Evolutionary conservation across 2,797 vertebrate species (phyloP), one percentile per base, ranked within the genome.

Genomic region (Spea hammondii): DNA sequence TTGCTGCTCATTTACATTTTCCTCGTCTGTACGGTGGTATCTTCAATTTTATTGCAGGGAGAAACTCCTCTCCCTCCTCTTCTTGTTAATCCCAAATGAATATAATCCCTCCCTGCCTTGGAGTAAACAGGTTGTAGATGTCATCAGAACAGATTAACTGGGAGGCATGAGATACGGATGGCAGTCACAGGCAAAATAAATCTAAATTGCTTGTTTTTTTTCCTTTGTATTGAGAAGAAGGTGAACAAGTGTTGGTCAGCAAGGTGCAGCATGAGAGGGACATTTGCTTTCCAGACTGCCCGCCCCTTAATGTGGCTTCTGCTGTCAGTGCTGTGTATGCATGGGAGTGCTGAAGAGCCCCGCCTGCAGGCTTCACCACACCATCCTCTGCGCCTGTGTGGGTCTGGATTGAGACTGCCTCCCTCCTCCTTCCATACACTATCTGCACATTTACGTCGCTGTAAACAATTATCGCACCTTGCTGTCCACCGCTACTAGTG

Each of bases 41-140:
- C 75, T 80, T 55, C 5, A 46, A 48, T 80, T 82, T 12, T 50
- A 5, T 1, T 6, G 84, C 32, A 12, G 78, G 82, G 70, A 80
- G 74, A 76, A 48, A 83, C 65, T 69, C 59, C 70, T 84, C 74
- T 78, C 67, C 65, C 80, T 66, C 46, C 5, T 45, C n/a, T 54
- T 6, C 45, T 77, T 6, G 81, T 46, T 44, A 76, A 80, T 57
- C 14, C 74, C 78, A 4, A 79, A 69, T 80, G 9, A 69, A 85
- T 70, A 79, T 80, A 72, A 78, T 76, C 80, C 86, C 69, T 47
- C 77, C 60, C 76, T 67, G 68, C 68, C 74, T 4, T 66, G 12
- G 68, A 75, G 86, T 68, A 72, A 85, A 84, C 88, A 78, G 88
- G 87, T 84, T 86, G 87, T 83, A 46, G 79, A 65, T 77, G 80